Percentiles rank a stretch among this genome's conserved stretches.
phyloP scores from a whole-genome alignment of 2,888 invertebrate genomes.

The Alviniconcha strummeri region DNA sequence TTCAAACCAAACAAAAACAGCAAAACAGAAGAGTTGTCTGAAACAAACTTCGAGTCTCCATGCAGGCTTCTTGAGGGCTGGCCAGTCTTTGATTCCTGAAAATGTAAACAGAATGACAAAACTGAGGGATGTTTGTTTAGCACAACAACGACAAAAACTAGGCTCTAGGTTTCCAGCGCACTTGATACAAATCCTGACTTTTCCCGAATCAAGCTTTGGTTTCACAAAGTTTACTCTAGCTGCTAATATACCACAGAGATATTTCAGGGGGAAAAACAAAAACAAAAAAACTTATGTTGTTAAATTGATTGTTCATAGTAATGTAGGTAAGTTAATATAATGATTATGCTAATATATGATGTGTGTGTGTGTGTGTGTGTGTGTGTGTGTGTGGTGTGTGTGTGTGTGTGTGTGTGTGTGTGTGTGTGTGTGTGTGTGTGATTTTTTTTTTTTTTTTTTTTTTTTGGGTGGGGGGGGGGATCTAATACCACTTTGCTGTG shows the following conservation, averaged over 20 bases:
- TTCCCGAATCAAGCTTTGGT: background rate
- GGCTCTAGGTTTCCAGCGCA: background rate
- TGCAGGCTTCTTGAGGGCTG: too few relatives aligned
- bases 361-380: constrained; percentile 1
- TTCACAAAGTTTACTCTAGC: background rate
- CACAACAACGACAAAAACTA: too few relatives aligned
- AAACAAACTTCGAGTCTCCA: background rate
- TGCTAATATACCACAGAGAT: background rate
- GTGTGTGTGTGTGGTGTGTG: background rate
- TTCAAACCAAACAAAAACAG: background rate
- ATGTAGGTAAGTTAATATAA: too few relatives aligned
- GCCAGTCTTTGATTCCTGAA: too few relatives aligned
- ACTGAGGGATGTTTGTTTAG: too few relatives aligned
- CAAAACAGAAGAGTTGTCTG: background rate
- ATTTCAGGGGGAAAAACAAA: too few relatives aligned
- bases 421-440: background rate
- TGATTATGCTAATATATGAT: background rate
- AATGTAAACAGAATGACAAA: too few relatives aligned
- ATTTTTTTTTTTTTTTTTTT: background rate
- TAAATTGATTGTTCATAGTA: background rate
- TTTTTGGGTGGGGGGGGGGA: too few relatives aligned
- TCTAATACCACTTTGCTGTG: too few relatives aligned
- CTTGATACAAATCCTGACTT: background rate
- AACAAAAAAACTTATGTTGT: too few relatives aligned
- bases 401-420: background rate